Base-by-base conservation (phyloP, 1,140 invertebrate genomes). In the Hermetia illucens region DNA sequence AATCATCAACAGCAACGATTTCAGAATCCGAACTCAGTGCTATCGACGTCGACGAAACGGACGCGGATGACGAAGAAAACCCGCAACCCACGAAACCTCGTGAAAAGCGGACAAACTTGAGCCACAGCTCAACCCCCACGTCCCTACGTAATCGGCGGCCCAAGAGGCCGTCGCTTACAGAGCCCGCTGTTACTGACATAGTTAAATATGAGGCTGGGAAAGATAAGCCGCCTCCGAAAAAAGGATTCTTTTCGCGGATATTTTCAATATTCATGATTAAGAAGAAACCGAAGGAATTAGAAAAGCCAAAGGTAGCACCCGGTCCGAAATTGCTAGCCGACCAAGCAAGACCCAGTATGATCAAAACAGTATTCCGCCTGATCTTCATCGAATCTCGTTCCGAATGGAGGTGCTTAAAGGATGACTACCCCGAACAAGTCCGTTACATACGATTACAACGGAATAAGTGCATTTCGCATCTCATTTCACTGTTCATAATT, bases 401-500 rank as follows among this genome's bases (percentile, higher is more conserved):
- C 20, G 64, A 70, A 47, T 79, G 72, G 69, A 57, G 60, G 40
- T 49, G 63, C 19, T 72, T 75, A 48, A 70, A 69, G 47, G 36
- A 53, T 27, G 75, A 82, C 35, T 67, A 76, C 44, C 63, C 65
- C 0, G 41, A 53, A 2, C 70, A 79, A 39, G 69, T 70, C 31
- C 40, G 50, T 2, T 65, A 63, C 41, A 63, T 82, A 4, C 56
- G 60, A 30, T 49, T 51, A n/a, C 42, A 76, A n/a, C 54, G 73
- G 4, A 82, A 81, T 47, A 64, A 66, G 37, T 85, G 82, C 55
- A 51, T 82, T 22, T 67, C 66, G 31, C 71, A 79, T 45, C 48
- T 79, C 3, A 52, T 83, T 4, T 42, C 83, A 10, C 55, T 82
- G 2, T 62, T 82, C 3, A 68, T 85, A 19, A 70, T 81, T 35